Base-by-base conservation (phyloP, 2,113 vertebrate genomes). In the Sinocyclocheilus maitianheensis region DNA sequence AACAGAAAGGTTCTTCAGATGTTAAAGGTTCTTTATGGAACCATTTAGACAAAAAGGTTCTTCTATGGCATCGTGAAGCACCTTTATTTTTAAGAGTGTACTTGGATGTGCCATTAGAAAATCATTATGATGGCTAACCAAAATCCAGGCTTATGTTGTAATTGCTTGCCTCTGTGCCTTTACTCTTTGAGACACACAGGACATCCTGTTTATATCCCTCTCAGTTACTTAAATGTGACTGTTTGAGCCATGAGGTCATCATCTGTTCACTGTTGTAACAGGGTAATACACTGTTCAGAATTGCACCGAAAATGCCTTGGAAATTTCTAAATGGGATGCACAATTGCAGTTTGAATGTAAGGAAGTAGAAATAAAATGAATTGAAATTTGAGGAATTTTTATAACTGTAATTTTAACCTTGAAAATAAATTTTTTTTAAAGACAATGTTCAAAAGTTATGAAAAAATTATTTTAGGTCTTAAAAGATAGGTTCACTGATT, bases 141-240 rank as follows among this genome's bases (percentile, higher is more conserved):
- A 80, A 77, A 84, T 14, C 46, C 77, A 51, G 74, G 77, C 86
- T 79, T 83, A 58, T 24, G 1, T 46, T 46, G 62, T 72, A 60
- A 43, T 81, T 43, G 74, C 83, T 77, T 84, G 22, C 14, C 34
- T 55, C 76, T 60, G 24, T 77, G 77, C 51, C 26, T 43, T 14
- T n/a, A 74, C 63, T 65, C 46, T 30, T 77, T 72, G 43, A 67
- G 14, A 81, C 43, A 67, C 43, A 81, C 40, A 51, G 24, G 24
- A 67, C 43, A 34, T 81, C 43, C 62, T 81, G 79, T 60, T 65
- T 46, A 81, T 30, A 65, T 81, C 62, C 43, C 60, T 67, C 62
- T 81, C 79, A 67, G 79, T 48, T 81, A 67, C 62, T 81, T 81
- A 67, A 81, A 81, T 67, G 18, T 67, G 62, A 65, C 58, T 65